Conservation (phyloP, 2,797 vertebrate species). For the Octomys mimax region DNA sequence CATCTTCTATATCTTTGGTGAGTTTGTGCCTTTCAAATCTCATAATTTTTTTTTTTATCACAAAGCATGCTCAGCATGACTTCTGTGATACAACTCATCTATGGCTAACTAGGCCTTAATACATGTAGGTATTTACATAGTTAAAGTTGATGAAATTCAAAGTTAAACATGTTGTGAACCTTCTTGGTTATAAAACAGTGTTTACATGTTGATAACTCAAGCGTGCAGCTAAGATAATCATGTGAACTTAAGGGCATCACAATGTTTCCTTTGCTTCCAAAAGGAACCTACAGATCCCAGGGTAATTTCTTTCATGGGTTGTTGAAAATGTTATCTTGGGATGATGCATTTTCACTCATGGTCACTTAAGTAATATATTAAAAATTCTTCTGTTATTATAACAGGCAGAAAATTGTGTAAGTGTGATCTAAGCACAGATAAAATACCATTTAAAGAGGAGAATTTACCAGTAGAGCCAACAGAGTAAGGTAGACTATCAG, state of each 20-base stretch:
- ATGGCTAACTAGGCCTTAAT: not conserved
- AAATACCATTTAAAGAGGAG: not conserved
- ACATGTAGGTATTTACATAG: not conserved
- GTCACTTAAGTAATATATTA: conserved; percentile 3
- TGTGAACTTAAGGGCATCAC: not conserved
- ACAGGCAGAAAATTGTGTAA: not conserved
- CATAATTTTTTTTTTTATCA: not conserved
- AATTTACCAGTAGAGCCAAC: not conserved
- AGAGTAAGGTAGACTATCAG: not conserved
- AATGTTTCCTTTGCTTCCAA: not conserved
- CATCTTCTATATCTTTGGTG: conserved; percentile 94
- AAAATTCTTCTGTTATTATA: not conserved
- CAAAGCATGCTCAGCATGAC: not conserved
- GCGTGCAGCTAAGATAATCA: not conserved
- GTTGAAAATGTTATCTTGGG: not conserved
- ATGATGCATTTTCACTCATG: not conserved
- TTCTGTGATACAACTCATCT: not conserved
- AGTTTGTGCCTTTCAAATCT: conserved; percentile 71
- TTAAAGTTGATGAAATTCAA: not conserved
- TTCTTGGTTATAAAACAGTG: not conserved
- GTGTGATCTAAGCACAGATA: not conserved
- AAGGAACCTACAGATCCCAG: not conserved
- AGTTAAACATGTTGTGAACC: not conserved
- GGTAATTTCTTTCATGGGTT: not conserved
- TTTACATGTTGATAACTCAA: not conserved